Percentiles rank a stretch among this genome's conserved stretches.
These are phyloP conservation scores for Sialis fuliginosa DNA, from an alignment of 2,888 invertebrate species.

Conservation along the genomic window DNA sequence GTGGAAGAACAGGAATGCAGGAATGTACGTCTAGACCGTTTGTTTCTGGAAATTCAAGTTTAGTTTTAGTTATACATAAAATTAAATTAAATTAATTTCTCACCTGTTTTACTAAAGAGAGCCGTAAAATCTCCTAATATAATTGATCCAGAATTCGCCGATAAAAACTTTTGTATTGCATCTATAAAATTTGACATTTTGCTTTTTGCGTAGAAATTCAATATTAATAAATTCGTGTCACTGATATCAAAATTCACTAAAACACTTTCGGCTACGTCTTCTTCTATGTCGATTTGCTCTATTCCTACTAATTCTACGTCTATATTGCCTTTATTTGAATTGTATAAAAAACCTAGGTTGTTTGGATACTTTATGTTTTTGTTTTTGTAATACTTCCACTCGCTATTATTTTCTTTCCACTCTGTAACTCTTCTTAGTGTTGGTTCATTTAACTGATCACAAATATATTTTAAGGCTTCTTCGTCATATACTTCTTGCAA, in stretches of 20 bases:
- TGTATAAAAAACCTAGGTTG: conserved; percentile 27
- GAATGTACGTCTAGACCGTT: background rate
- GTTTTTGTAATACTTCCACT: conserved; percentile 41
- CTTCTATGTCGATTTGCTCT: background rate
- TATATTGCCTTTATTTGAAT: conserved; percentile 19
- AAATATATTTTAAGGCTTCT: conserved; percentile 48
- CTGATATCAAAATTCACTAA: conserved; percentile 32
- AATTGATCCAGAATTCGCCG: conserved; percentile 16
- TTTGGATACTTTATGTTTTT: conserved; percentile 16
- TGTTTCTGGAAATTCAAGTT: background rate
- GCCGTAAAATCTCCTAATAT: conserved; percentile 21
- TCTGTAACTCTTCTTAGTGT: conserved; percentile 39
- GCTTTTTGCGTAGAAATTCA: conserved; percentile 21
- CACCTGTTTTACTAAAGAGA: conserved; percentile 14
- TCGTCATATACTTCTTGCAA: conserved; percentile 54
- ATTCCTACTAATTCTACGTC: conserved; percentile 2
- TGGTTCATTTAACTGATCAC: conserved; percentile 49
- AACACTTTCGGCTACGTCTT: conserved; percentile 8
- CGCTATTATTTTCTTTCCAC: conserved; percentile 43
- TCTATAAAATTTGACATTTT: background rate
- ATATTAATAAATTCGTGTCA: conserved; percentile 28
- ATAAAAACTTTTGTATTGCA: background rate
- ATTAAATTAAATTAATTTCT: conserved; percentile 2
- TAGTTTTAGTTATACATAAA: background rate
- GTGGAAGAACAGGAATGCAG: conserved; percentile 1